Conservation (phyloP, 2,888 invertebrate genomes). For the Apamea sordens region DNA sequence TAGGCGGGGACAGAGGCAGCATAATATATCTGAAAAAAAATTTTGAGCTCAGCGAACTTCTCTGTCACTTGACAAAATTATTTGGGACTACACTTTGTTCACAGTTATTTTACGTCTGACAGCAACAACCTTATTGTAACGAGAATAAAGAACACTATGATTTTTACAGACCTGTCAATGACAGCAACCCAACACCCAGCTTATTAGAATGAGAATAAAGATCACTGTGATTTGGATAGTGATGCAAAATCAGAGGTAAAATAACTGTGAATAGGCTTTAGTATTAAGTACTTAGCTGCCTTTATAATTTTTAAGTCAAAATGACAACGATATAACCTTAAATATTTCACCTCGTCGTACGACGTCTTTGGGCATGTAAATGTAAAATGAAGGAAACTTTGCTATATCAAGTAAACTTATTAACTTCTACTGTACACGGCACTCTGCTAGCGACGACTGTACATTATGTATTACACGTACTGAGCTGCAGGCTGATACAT, state of each 20-base stretch:
- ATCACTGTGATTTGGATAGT: background rate
- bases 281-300: background rate
- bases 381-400: constrained; percentile 51
- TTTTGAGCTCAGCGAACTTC: background rate
- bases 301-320: background rate
- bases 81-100: background rate
- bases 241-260: background rate
- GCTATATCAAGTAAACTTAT: constrained; percentile 31
- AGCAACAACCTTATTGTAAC: background rate
- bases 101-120: background rate
- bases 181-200: background rate
- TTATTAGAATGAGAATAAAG: background rate
- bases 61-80: background rate
- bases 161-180: background rate
- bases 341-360: constrained; percentile 1
- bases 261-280: background rate
- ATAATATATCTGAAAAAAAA: no score
- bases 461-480: constrained; percentile 38
- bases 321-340: background rate
- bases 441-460: constrained; percentile 21
- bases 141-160: background rate
- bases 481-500: constrained; percentile 17
- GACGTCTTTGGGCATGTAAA: constrained; percentile 29
- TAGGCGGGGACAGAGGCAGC: constrained; percentile 22
- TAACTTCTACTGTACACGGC: constrained; percentile 31